Evolutionary conservation across 2,888 invertebrate species (phyloP).

Genomic region (Elegia similella): DNA sequence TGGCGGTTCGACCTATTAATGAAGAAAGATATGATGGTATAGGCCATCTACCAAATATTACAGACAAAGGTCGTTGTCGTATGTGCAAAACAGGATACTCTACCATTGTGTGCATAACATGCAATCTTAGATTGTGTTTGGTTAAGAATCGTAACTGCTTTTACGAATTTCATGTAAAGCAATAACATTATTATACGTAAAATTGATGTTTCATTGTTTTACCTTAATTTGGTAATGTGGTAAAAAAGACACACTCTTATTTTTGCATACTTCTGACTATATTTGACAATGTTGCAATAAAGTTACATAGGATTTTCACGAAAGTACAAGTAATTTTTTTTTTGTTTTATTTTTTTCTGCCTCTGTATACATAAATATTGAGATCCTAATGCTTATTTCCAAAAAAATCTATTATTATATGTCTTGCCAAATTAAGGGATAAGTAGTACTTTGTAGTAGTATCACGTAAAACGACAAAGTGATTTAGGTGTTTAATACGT

Average conservation of each 20-base stretch:
- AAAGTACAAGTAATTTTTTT: background rate
- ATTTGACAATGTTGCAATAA: slow-evolving; percentile 6
- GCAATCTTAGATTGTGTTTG: too few relatives aligned
- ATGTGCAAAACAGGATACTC: too few relatives aligned
- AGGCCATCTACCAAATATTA: background rate
- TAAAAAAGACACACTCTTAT: too few relatives aligned
- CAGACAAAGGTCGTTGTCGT: too few relatives aligned
- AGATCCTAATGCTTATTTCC: too few relatives aligned
- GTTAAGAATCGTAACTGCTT: background rate
- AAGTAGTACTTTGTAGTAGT: too few relatives aligned
- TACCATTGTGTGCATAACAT: too few relatives aligned
- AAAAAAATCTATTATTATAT: too few relatives aligned
- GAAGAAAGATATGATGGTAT: background rate
- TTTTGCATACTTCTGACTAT: background rate
- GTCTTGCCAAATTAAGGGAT: too few relatives aligned
- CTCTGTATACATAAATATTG: background rate
- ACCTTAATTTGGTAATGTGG: background rate
- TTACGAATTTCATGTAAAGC: background rate
- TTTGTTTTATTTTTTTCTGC: background rate
- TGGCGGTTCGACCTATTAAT: background rate
- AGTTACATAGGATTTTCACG: background rate
- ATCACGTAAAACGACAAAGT: too few relatives aligned
- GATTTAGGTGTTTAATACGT: too few relatives aligned
- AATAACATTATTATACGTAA: background rate
- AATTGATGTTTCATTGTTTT: background rate